Evolutionary conservation across 1,140 invertebrate species (phyloP).

Genomic region (Polyergus mexicanus): DNA sequence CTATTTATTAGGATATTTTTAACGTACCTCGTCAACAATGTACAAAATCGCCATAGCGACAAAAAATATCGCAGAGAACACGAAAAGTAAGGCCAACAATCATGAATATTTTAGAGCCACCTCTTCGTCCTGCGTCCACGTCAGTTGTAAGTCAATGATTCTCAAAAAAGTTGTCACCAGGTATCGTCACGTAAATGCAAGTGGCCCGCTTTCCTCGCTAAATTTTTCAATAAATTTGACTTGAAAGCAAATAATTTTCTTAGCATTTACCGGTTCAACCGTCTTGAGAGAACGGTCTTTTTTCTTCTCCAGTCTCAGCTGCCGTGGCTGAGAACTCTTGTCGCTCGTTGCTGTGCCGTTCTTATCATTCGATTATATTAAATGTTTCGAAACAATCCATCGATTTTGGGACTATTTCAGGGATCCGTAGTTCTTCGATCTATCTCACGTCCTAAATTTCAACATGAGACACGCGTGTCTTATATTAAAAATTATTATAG

Average conservation of each 20-base stretch:
- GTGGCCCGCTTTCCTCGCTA: neutral
- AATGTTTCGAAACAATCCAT: constrained; percentile 17
- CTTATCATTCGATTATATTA: constrained; percentile 43
- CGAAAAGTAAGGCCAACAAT: constrained; percentile 64
- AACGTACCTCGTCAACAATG: constrained; percentile 4
- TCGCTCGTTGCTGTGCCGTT: neutral
- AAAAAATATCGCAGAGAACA: constrained; percentile 21
- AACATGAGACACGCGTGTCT: neutral
- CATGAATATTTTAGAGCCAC: constrained; percentile 72
- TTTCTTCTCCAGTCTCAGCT: neutral
- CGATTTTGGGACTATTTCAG: constrained; percentile 26
- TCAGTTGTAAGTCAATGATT: constrained; percentile 67
- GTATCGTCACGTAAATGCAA: constrained; percentile 45
- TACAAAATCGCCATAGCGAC: neutral
- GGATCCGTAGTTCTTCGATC: neutral
- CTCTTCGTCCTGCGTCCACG: constrained; percentile 53
- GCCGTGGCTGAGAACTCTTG: neutral
- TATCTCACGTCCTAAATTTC: neutral
- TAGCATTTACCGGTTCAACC: neutral
- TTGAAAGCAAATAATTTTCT: constrained; percentile 7
- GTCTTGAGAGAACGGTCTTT: neutral
- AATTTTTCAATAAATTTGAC: constrained; percentile 27
- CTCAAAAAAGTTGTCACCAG: constrained; percentile 64
- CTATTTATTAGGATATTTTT: neutral
- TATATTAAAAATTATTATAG: constrained; percentile 19